These are phyloP conservation scores for Bimastos eiseni DNA, from an alignment of 2,888 invertebrate species.

Conservation along the genomic window DNA sequence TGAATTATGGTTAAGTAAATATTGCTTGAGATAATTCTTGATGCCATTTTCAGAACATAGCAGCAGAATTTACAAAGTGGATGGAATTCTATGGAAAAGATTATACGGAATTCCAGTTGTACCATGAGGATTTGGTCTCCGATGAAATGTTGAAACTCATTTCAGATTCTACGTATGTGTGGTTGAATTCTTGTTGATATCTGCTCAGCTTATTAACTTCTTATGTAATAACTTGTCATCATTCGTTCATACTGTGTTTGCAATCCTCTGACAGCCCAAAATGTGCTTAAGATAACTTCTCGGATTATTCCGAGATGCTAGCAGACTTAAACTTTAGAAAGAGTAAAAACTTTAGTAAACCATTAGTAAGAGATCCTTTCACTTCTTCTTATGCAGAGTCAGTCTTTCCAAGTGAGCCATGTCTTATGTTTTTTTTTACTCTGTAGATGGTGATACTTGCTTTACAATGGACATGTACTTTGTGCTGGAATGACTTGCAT, in stretches of 20 bases:
- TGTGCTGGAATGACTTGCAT: neutral
- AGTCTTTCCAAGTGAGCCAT: no score
- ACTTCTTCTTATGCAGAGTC: no score
- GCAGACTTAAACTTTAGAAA: no score
- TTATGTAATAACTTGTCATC: neutral
- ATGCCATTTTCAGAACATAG: neutral
- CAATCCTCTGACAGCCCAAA: no score
- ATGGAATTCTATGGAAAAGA: constrained; percentile 13
- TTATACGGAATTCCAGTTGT: neutral
- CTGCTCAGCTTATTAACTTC: no score
- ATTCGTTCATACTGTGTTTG: no score
- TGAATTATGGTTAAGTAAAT: neutral
- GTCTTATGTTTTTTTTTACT: neutral
- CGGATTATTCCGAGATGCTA: no score
- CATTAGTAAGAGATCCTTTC: no score
- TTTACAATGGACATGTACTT: neutral
- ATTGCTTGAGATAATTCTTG: neutral
- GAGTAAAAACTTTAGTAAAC: no score
- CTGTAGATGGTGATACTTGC: neutral
- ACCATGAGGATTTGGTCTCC: neutral
- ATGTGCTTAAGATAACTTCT: no score
- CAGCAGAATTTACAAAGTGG: constrained; percentile 13
- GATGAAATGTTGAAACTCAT: neutral
- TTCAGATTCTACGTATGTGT: neutral
- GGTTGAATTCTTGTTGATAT: neutral